Base-by-base conservation (phyloP, 2,113 vertebrate genomes). In the Erpornis zantholeuca region DNA sequence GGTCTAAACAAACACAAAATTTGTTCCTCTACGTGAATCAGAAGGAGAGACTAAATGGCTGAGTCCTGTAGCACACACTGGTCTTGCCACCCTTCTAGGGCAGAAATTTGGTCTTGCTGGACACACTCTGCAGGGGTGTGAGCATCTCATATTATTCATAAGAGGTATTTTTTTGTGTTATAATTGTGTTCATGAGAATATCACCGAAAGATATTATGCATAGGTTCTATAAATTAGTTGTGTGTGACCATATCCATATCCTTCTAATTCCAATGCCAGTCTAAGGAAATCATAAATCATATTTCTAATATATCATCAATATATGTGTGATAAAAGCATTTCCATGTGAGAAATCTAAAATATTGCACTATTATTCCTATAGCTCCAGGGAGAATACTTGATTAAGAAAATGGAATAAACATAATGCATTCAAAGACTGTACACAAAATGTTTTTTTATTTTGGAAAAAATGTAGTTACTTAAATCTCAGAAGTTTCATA, bases 71-170 rank as follows among this genome's bases (percentile, higher is more conserved):
- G 5, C 17, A 54, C 8, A 21, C 12, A 6, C 5, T 76, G 47
- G 28, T 53, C 42, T 70, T 44, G 19, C 4, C 12, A 15, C 5
- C 3, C 20, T 40, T 25, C 16, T 27, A 57, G 56, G 52, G 56
- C 28, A 82, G 61, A 54, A 82, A 79, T 86, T 40, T 63, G 22
- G 4, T 90, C 38, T 45, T 49, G 0, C 25, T 63, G 53, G 31
- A 23, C 33, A 38, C 12, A 14, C 1, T 24, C 11, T 35, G 12
- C 2, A 4, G 28, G 25, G 11, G 2, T 4, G 0, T 42, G 22
- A 38, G 33, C 15, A 64, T 23, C 21, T 66, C 15, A 18, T 15
- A 12, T 12, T 68, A 16, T 31, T 71, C 12, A 4, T 11, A 3
- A n/a, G 33, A 33, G 8, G 10, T 38, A 7, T 16, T 79, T 49